A percentile compares a stretch with the other conserved stretches of the same genome.
These are phyloP conservation scores for Falcaria lacertinaria DNA, from an alignment of 2,888 invertebrate species.

Conservation along the genomic window DNA sequence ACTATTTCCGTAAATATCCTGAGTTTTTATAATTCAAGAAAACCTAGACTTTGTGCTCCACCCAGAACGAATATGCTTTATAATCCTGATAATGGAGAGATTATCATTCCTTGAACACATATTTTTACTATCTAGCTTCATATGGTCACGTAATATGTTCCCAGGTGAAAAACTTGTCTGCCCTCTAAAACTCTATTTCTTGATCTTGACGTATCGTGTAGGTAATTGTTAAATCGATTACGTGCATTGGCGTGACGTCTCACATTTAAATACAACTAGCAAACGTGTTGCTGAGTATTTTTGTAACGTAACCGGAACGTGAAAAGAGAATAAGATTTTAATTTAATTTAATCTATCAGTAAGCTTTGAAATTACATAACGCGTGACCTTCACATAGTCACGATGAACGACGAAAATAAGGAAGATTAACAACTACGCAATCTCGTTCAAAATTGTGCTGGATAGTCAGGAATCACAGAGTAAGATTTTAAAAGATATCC, in stretches of 20 bases:
- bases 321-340: conserved; percentile 24
- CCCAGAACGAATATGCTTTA: too few relatives aligned
- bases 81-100: too few relatives aligned
- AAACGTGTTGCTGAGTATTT: background rate
- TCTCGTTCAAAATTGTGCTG: too few relatives aligned
- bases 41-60: background rate
- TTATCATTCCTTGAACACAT: too few relatives aligned
- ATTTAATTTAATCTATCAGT: conserved; percentile 41
- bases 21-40: background rate
- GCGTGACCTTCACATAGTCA: conserved; percentile 61
- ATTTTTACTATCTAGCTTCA: too few relatives aligned
- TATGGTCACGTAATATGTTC: too few relatives aligned
- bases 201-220: background rate
- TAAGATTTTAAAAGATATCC: too few relatives aligned
- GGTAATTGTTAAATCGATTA: background rate
- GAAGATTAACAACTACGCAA: conserved; percentile 19
- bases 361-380: conserved; percentile 48
- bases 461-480: too few relatives aligned
- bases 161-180: too few relatives aligned
- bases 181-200: background rate
- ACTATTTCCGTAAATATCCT: background rate
- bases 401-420: conserved; percentile 28
- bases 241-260: background rate
- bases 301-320: conserved; percentile 6
- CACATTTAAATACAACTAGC: background rate